Evolutionary conservation across 2,797 vertebrate genomes (phyloP), one percentile per base, ranked within the genome.

Genomic region (Coranthus polyacanthus): DNA sequence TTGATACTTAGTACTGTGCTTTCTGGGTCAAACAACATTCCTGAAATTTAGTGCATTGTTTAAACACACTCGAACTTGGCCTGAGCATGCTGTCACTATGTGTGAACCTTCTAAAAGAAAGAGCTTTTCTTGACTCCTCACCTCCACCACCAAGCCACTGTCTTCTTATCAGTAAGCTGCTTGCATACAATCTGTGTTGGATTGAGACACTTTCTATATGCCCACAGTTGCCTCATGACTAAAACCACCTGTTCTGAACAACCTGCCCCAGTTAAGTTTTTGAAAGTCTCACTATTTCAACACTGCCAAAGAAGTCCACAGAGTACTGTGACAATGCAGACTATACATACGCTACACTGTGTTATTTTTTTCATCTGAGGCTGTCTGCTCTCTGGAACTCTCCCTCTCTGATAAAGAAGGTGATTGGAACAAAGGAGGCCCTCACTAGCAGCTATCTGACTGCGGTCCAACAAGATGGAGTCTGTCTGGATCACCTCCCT

Each of bases 381-480:
- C 21, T 21, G 16, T 50, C 39, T 73, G 29, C 49, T 64, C n/a
- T 49, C 39, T 18, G 21, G 34, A 18, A 17, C 17, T 53, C 45
- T 43, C 32, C 2, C 50, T 69, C 46, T 57, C 29, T 62, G 46
- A 77, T 50, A 55, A 52, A 69, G 67, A 69, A 60, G 58, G 62
- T 61, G 45, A 49, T 3, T 0, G 12, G 68, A 82, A 87, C 84
- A 85, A 88, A 89, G 72, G 71, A 43, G 32, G 29, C 62, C 72
- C 59, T 84, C 58, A 76, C 70, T 66, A 43, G 75, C 85, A 82
- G 59, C 73, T 87, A 84, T 91, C 80, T 83, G 72, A 79, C 71
- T 65, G 58, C 61, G 44, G 59, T 81, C 68, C 72, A 85, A 86
- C 82, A 65, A 87, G 70, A 86, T 80, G 60, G 59, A 78, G 68